Evolutionary conservation across 2,888 invertebrate genomes (phyloP).

Genomic region (Chymomyza procnemis): DNA sequence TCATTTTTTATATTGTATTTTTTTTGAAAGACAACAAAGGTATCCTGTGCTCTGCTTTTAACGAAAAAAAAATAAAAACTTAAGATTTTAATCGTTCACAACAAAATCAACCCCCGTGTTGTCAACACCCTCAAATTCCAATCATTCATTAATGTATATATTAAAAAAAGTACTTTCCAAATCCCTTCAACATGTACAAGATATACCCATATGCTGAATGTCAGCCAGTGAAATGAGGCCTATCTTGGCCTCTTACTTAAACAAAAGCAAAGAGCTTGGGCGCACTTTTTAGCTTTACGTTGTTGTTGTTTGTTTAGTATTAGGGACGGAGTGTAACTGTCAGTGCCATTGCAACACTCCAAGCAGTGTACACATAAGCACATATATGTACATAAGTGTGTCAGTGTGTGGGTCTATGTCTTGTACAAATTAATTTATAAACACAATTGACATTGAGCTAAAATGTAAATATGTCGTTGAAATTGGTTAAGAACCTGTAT

Average conservation of each 20-base stretch:
- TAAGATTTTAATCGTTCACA: no score
- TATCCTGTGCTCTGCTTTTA: no score
- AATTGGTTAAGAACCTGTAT: constrained; percentile 63
- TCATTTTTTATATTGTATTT: no score
- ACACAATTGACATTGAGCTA: constrained; percentile 73
- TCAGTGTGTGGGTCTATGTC: constrained; percentile 40
- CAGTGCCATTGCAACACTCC: constrained; percentile 42
- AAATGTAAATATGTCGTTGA: constrained; percentile 71
- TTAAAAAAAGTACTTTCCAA: no score
- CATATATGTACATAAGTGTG: neutral
- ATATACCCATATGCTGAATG: neutral
- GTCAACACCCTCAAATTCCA: no score
- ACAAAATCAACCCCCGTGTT: no score
- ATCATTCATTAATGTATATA: no score
- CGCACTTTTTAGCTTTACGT: constrained; percentile 10
- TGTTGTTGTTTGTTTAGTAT: constrained; percentile 5
- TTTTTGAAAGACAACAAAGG: no score
- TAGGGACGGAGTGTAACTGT: constrained; percentile 9
- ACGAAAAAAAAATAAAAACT: no score
- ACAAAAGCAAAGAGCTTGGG: constrained; percentile 50
- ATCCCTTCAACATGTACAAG: no score
- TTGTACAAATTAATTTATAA: constrained; percentile 72
- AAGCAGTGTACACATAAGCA: neutral
- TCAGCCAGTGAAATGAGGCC: neutral
- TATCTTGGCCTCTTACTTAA: constrained; percentile 48